These are phyloP conservation scores for Muraenolepis orangiensis DNA, from an alignment of 2,797 vertebrate species.

Conservation along the genomic window DNA sequence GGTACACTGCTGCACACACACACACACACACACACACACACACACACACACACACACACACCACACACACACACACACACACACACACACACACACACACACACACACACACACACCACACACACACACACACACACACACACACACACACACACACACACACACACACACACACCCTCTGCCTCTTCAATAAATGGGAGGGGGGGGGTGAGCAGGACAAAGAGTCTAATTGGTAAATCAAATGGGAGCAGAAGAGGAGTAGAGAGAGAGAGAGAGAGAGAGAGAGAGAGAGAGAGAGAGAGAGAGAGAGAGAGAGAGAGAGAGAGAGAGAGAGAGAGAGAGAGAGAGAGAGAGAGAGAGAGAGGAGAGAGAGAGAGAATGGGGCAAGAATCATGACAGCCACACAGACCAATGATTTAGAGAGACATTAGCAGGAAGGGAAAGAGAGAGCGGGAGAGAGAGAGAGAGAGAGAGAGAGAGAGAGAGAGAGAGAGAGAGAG, in stretches of 20 bases:
- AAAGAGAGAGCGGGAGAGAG: too few species aligned
- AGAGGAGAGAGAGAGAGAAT: conserved; percentile 8
- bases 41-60: too few species aligned
- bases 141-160: too few species aligned
- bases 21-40: not conserved
- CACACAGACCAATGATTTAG: not conserved
- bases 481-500: too few species aligned
- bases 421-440: not conserved
- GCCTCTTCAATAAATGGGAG: not conserved
- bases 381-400: not conserved
- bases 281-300: not conserved
- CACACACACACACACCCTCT: too few species aligned
- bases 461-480: not conserved
- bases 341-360: not conserved
- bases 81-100: too few species aligned
- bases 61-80: too few species aligned
- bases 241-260: conserved; percentile 21
- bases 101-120: too few species aligned
- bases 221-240: conserved; percentile 43
- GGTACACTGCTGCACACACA: not conserved
- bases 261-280: not conserved
- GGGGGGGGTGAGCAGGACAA: conserved; percentile 37
- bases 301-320: not conserved
- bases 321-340: not conserved
- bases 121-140: too few species aligned